Base-by-base conservation (phyloP, 1,140 invertebrate genomes). In the Pogonomyrmex californicus region DNA sequence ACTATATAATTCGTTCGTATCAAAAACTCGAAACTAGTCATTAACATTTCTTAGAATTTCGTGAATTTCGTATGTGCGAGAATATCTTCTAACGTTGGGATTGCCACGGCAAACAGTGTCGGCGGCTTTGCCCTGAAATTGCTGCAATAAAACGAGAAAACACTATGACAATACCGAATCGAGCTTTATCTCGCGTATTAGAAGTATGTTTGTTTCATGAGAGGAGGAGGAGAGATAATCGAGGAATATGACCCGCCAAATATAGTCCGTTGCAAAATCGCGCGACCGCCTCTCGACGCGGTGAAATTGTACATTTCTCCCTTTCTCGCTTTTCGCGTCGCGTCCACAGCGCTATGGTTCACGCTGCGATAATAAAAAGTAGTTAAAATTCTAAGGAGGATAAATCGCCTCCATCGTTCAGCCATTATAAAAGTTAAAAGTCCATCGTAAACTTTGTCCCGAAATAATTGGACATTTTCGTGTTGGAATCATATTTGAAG, bases 181-280 rank as follows among this genome's bases (percentile, higher is more conserved):
- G 14, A 38, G 47, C 33, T 73, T 81, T 71, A 83, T 75, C 79
- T 60, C 56, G 23, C 51, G 51, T 30, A 73, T 73, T 60, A 23
- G 41, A 75, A 1, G 12, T 23, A 38, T 14, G 14, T 47, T 47
- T 47, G 79, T 62, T 23, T 81, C 51, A 44, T 17, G 14, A 47
- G 30, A 23, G 23, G 23, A 23, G 47, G 17, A 14, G 14, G 23
- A 36, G 30, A 83, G 79, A 83, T 62, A 81, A 60, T 54, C 30
- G 54, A 14, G 54, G 12, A 49, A 60, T 73, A 83, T 30, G 30
- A 4, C 30, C 12, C 23, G 54, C 79, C 68, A 83, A 83, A 83
- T 83, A 83, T 83, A 83, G 79, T 71, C 41, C 66, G 79, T 75
- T 60, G 68, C 79, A 30, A 30, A 83, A 83, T 83, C 41, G 79